A percentile compares a stretch with the other conserved stretches of the same genome.
phyloP scores from a whole-genome alignment of 2,888 invertebrate genomes.

The Helleia helle region DNA sequence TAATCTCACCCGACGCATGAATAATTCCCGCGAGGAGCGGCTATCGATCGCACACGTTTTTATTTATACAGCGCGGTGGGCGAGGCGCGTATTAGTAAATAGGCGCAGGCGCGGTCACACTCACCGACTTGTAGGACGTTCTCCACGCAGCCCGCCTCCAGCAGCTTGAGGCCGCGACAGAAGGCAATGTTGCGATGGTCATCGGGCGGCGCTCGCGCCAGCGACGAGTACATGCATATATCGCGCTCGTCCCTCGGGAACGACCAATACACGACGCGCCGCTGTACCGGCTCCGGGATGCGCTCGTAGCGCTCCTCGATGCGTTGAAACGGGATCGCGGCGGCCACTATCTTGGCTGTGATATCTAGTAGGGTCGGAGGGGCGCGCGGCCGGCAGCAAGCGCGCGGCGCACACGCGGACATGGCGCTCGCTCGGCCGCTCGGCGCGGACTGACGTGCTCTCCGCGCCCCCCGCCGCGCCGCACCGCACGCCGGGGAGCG shows the following conservation, averaged over 20 bases:
- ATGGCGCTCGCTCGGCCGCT: constrained; percentile 71
- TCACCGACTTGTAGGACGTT: constrained; percentile 92
- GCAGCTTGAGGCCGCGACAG: constrained; percentile 88
- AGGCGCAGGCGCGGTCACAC: constrained; percentile 74
- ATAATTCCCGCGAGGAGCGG: constrained; percentile 71
- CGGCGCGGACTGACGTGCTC: constrained; percentile 61
- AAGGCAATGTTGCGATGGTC: constrained; percentile 89
- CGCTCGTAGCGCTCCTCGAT: constrained; percentile 90
- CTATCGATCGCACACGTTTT: constrained; percentile 75
- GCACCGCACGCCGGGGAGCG: constrained; percentile 24
- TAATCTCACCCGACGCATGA: constrained; percentile 69
- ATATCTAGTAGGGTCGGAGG: constrained; percentile 87
- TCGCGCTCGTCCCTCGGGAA: constrained; percentile 91
- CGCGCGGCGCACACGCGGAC: constrained; percentile 70
- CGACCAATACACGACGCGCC: constrained; percentile 90
- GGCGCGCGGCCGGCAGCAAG: constrained; percentile 71
- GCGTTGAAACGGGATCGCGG: constrained; percentile 88
- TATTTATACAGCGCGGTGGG: constrained; percentile 73
- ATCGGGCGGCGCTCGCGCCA: constrained; percentile 74
- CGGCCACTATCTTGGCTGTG: constrained; percentile 87
- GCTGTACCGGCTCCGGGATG: constrained; percentile 91
- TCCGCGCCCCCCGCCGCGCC: constrained; percentile 30
- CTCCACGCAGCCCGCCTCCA: constrained; percentile 88
- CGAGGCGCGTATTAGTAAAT: constrained; percentile 74
- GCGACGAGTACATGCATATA: constrained; percentile 92